Evolutionary conservation across 2,888 invertebrate species (phyloP).

Genomic region (Cheiracanthium punctorium): DNA sequence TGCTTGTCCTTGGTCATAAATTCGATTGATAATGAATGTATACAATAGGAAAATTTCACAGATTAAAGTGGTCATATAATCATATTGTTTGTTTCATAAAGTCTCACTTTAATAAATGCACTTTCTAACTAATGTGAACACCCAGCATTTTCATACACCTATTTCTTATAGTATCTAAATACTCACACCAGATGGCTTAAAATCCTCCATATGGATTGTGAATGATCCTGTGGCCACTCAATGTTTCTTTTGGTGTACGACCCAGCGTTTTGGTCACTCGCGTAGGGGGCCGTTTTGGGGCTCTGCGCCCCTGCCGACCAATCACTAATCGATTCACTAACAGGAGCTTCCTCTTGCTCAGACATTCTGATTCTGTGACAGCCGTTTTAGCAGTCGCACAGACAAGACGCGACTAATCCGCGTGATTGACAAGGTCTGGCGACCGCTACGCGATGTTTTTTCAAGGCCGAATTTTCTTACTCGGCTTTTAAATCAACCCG

Average conservation of each 20-base stretch:
- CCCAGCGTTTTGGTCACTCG: neutral
- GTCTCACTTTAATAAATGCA: too few relatives aligned
- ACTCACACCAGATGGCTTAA: conserved; percentile 63
- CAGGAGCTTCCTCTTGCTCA: conserved; percentile 33
- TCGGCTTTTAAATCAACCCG: conserved; percentile 52
- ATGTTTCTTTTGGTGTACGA: conserved; percentile 17
- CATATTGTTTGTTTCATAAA: too few relatives aligned
- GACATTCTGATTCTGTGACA: conserved; percentile 17
- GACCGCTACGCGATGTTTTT: conserved; percentile 4
- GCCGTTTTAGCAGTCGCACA: neutral
- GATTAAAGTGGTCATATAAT: too few relatives aligned
- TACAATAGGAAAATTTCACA: too few relatives aligned
- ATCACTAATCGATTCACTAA: conserved; percentile 5
- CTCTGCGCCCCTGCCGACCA: conserved; percentile 9
- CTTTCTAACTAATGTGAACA: too few relatives aligned
- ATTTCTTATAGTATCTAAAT: too few relatives aligned
- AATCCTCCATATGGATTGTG: conserved; percentile 60
- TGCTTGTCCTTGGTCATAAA: too few relatives aligned
- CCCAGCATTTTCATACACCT: too few relatives aligned
- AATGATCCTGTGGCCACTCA: conserved; percentile 53
- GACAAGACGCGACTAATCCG: neutral
- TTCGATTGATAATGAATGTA: too few relatives aligned
- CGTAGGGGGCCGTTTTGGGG: conserved; percentile 4
- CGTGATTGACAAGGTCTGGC: conserved; percentile 56
- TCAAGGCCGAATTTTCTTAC: conserved; percentile 10